phyloP scores from a whole-genome alignment of 2,888 invertebrate genomes.

The Parascotia fuliginaria region DNA sequence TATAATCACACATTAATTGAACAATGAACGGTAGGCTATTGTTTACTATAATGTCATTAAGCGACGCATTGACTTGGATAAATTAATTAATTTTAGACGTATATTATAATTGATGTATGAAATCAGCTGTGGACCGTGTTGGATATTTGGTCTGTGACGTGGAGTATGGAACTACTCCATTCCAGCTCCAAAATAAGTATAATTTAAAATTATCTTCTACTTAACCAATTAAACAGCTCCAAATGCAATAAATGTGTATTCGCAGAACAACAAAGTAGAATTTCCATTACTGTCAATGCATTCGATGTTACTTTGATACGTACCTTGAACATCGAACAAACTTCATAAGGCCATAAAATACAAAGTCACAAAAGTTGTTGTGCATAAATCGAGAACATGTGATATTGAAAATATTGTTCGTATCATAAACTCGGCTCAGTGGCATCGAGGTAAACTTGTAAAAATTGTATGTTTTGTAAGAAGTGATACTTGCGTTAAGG shows the following conservation, averaged over 20 bases:
- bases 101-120: no score
- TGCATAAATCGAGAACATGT: slow-evolving; percentile 45
- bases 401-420: slow-evolving; percentile 51
- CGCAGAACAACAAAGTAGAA: neutral
- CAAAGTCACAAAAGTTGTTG: slow-evolving; percentile 44
- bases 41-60: no score
- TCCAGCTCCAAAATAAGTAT: no score
- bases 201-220: no score
- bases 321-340: slow-evolving; percentile 16
- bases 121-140: no score
- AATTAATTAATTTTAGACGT: no score
- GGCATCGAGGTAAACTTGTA: slow-evolving; percentile 39
- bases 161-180: no score
- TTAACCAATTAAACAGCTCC: neutral
- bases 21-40: no score
- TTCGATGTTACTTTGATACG: slow-evolving; percentile 14
- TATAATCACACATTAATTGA: no score
- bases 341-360: slow-evolving; percentile 41
- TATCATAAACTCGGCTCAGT: slow-evolving; percentile 44
- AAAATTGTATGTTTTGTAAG: slow-evolving; percentile 34
- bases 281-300: slow-evolving; percentile 13
- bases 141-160: no score
- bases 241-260: neutral
- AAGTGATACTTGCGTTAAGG: slow-evolving; percentile 9
- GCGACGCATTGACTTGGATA: no score